These are phyloP conservation scores for Falco columbarius DNA, from an alignment of 2,797 vertebrate species.

Conservation along the genomic window DNA sequence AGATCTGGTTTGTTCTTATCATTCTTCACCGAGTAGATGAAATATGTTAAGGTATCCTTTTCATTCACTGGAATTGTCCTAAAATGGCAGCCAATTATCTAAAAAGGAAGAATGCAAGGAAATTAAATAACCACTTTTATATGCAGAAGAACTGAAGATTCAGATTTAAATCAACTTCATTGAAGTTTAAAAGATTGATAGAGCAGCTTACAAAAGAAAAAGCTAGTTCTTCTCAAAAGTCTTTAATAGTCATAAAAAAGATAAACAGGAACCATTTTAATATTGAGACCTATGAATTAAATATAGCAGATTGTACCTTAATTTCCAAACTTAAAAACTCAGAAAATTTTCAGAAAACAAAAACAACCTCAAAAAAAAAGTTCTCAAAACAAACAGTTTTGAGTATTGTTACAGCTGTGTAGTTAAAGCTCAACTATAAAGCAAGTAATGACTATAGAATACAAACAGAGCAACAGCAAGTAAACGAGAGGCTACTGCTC, in stretches of 20 bases:
- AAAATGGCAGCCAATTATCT: slow-evolving; percentile 87
- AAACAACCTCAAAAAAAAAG: neutral
- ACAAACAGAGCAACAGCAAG: neutral
- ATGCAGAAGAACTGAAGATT: neutral
- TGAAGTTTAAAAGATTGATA: neutral
- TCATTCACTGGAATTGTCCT: slow-evolving; percentile 87
- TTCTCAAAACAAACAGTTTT: neutral
- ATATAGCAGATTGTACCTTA: neutral
- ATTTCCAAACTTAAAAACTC: neutral
- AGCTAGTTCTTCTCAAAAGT: neutral
- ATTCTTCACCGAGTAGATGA: slow-evolving; percentile 87
- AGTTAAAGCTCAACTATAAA: neutral
- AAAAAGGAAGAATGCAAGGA: slow-evolving; percentile 55
- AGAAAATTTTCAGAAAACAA: neutral
- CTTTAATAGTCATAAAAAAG: neutral
- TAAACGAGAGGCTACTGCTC: neutral
- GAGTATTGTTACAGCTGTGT: neutral
- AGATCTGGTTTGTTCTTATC: slow-evolving; percentile 84
- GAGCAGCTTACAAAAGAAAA: neutral
- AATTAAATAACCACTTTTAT: slow-evolving; percentile 22
- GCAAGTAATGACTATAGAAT: neutral
- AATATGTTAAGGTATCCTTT: slow-evolving; percentile 87
- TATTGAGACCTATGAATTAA: neutral
- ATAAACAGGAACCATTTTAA: neutral
- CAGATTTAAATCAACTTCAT: neutral